A percentile compares a stretch with the other conserved stretches of the same genome.
These are phyloP conservation scores for Sphaerophoria rueppellii DNA, from an alignment of 2,888 invertebrate genomes.

Conservation along the genomic window DNA sequence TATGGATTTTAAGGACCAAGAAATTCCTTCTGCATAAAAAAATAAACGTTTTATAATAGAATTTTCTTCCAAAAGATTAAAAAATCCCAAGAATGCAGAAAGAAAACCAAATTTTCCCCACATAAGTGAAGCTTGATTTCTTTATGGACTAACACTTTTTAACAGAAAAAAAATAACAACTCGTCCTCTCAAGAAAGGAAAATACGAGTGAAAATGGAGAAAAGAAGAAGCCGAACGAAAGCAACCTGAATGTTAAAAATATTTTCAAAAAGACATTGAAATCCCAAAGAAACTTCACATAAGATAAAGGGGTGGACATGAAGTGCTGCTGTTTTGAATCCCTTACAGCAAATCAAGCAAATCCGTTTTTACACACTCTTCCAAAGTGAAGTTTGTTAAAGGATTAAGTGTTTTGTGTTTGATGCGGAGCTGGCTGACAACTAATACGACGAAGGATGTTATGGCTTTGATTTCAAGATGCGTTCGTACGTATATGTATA, in stretches of 20 bases:
- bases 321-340: conserved; percentile 70
- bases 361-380: conserved; percentile 74
- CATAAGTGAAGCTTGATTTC: conserved; percentile 50
- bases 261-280: conserved; percentile 67
- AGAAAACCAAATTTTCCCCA: conserved; percentile 66
- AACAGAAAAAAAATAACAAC: conserved; percentile 46
- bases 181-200: conserved; percentile 24
- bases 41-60: not conserved
- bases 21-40: conserved; percentile 44
- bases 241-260: conserved; percentile 62
- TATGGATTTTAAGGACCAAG: conserved; percentile 13
- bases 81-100: conserved; percentile 56
- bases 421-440: conserved; percentile 26
- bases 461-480: conserved; percentile 28
- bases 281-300: conserved; percentile 27
- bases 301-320: conserved; percentile 37
- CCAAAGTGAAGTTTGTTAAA: conserved; percentile 73
- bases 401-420: conserved; percentile 68
- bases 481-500: conserved; percentile 35
- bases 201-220: not conserved
- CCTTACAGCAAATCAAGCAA: conserved; percentile 74
- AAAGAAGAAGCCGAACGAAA: conserved; percentile 21
- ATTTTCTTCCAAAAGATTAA: conserved; percentile 29
- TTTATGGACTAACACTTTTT: conserved; percentile 62
- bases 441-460: conserved; percentile 1